These are phyloP conservation scores for Zygaena filipendulae DNA, from an alignment of 2,888 invertebrate species.

Conservation along the genomic window DNA sequence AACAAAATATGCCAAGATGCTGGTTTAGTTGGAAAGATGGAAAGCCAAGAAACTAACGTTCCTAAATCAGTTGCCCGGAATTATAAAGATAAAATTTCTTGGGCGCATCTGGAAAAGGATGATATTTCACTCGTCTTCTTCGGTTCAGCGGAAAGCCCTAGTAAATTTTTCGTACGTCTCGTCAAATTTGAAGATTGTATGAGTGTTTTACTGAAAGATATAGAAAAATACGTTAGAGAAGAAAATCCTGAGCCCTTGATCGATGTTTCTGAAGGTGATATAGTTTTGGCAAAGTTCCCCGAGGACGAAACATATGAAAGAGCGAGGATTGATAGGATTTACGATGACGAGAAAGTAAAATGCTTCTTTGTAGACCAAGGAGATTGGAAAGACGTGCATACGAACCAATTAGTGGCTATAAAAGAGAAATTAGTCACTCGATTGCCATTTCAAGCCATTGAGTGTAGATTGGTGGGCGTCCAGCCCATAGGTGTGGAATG, in stretches of 20 bases:
- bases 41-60: slow-evolving; percentile 11
- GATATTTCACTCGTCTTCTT: slow-evolving; percentile 47
- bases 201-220: slow-evolving; percentile 39
- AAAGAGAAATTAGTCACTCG: slow-evolving; percentile 53
- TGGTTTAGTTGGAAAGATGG: slow-evolving; percentile 20
- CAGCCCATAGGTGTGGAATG: slow-evolving; percentile 52
- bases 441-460: slow-evolving; percentile 74
- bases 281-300: slow-evolving; percentile 60
- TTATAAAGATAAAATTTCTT: slow-evolving; percentile 18
- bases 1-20: slow-evolving; percentile 46
- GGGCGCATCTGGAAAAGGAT: slow-evolving; percentile 60
- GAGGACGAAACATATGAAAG: slow-evolving; percentile 48
- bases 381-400: slow-evolving; percentile 51
- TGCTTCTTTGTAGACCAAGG: slow-evolving; percentile 75
- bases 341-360: slow-evolving; percentile 41
- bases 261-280: slow-evolving; percentile 37
- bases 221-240: slow-evolving; percentile 31
- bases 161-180: slow-evolving; percentile 57
- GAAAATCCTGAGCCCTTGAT: slow-evolving; percentile 22
- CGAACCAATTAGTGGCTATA: slow-evolving; percentile 50
- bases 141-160: slow-evolving; percentile 46
- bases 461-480: slow-evolving; percentile 69
- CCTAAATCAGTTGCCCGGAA: slow-evolving; percentile 17
- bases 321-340: slow-evolving; percentile 44
- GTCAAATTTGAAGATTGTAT: slow-evolving; percentile 52